Base-by-base conservation (phyloP, 2,797 vertebrate species). In the Myioborus miniatus region DNA sequence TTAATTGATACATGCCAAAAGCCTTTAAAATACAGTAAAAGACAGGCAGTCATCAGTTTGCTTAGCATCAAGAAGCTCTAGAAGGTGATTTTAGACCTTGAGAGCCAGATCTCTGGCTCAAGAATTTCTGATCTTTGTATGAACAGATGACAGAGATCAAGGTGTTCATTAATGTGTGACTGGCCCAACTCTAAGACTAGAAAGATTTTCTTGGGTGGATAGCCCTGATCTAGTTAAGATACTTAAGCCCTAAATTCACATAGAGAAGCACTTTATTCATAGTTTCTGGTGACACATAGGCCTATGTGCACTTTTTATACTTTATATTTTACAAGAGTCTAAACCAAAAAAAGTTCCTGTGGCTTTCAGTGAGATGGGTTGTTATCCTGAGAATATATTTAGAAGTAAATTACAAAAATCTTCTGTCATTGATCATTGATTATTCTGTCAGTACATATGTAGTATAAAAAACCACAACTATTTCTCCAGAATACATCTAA, bases 251-350 rank as follows among this genome's bases (percentile, higher is more conserved):
- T 58, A 46, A 84, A 60, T 67, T 80, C 60, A 50, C 16, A 49
- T 0, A 15, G 9, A 68, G 13, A 49, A 56, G 6, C 9, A 30
- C 11, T 82, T 92, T 58, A 18, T 64, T 64, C 17, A 12, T 47
- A 26, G 13, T 64, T 71, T 87, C 39, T 70, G 16, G 14, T 30
- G 23, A 36, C 15, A 37, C 0, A 0, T 44, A 21, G 8, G 4
- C 12, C 13, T 65, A 12, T 17, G 6, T 36, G 15, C 29, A n/a
- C 10, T 52, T 72, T 2, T 1, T 72, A 30, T 41, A 22, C 2
- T 20, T 50, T 36, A 3, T 9, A 47, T 65, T 87, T 80, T 59
- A 30, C 15, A 47, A 65, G 8, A 65, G 5, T n/a, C 18, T 52
- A 52, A 79, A 55, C 8, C 65, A 77, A 19, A 83, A 74, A n/a